Conservation (phyloP, 2,113 vertebrate genomes). For the Tupaia tana region DNA sequence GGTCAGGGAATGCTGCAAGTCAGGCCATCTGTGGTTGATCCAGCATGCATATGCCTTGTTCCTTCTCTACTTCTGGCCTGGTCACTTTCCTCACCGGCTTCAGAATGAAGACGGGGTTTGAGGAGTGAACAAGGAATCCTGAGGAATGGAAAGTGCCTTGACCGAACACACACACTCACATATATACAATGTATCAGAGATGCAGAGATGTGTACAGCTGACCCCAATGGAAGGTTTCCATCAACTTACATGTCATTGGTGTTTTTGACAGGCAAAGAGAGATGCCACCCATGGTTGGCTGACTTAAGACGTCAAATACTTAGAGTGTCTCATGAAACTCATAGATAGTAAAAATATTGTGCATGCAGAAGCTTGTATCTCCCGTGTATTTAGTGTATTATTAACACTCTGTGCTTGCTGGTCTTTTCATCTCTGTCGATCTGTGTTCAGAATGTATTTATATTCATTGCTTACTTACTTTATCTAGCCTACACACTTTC, state of each 20-base stretch:
- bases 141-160: fast-evolving
- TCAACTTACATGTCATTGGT: not conserved
- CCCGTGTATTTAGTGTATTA: not conserved
- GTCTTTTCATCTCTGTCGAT: not conserved
- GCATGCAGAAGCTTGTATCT: not conserved
- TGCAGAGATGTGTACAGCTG: not conserved
- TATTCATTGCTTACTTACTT: not conserved
- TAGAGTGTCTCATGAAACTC: not conserved
- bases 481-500: not conserved
- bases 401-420: not conserved
- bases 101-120: not conserved
- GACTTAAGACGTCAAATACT: not conserved
- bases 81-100: too few relatives aligned
- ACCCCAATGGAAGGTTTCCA: not conserved
- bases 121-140: not conserved
- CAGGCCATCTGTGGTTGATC: not conserved
- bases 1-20: not conserved
- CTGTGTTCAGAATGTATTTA: not conserved
- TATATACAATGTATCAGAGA: not conserved
- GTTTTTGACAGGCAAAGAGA: not conserved
- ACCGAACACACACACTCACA: not conserved
- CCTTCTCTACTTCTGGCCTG: not conserved
- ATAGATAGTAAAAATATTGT: not conserved
- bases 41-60: not conserved
- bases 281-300: not conserved